Evolutionary conservation across 2,797 vertebrate genomes (phyloP).

Genomic region (Hippocampus kuda): DNA sequence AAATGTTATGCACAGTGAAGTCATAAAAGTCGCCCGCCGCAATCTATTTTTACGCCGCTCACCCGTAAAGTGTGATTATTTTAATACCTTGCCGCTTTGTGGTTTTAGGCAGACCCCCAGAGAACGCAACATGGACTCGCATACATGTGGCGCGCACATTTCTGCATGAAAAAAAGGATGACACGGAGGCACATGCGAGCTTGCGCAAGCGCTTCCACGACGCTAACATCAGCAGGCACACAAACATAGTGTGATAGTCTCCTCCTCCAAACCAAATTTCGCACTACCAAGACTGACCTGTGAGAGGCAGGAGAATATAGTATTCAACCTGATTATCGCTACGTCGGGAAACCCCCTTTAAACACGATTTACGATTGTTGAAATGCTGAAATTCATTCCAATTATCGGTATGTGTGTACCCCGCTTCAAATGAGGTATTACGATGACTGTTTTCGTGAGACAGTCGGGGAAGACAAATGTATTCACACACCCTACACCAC

Average conservation of each 20-base stretch:
- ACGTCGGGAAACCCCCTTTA: neutral
- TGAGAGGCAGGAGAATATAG: neutral
- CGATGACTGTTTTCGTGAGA: neutral
- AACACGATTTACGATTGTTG: too few relatives aligned
- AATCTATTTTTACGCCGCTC: constrained; percentile 61
- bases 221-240: neutral
- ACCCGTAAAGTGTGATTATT: constrained; percentile 60
- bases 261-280: neutral
- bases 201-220: constrained; percentile 40
- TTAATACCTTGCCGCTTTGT: constrained; percentile 49
- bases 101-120: constrained; percentile 45
- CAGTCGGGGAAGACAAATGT: too few relatives aligned
- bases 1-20: constrained; percentile 66
- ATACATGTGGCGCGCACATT: constrained; percentile 23
- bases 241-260: neutral
- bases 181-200: constrained; percentile 38
- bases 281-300: neutral
- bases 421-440: neutral
- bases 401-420: neutral
- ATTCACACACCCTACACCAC: too few relatives aligned
- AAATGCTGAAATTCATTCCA: neutral
- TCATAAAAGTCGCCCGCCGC: constrained; percentile 59
- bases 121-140: constrained; percentile 18
- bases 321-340: neutral
- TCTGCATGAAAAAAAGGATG: constrained; percentile 20